These are phyloP conservation scores for Glaucopsyche alexis DNA, from an alignment of 2,888 invertebrate genomes.

Conservation along the genomic window DNA sequence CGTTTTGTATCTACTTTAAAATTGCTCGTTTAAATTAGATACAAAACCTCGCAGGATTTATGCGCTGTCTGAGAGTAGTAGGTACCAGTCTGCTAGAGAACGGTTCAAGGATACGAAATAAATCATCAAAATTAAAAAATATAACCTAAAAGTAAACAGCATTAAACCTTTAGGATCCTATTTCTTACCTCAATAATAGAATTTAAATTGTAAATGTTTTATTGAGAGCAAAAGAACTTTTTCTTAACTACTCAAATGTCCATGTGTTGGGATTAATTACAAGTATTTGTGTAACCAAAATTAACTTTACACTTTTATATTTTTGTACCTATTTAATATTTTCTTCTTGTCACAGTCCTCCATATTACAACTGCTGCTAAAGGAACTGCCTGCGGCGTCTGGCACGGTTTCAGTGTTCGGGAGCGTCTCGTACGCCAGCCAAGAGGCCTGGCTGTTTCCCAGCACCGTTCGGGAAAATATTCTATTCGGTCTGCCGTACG, in stretches of 20 bases:
- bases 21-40: too few relatives aligned
- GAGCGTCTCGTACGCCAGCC: slow-evolving; percentile 86
- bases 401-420: slow-evolving; percentile 84
- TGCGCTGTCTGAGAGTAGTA: too few relatives aligned
- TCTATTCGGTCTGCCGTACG: slow-evolving; percentile 86
- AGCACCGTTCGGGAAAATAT: slow-evolving; percentile 91
- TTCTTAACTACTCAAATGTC: too few relatives aligned
- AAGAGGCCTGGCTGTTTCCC: slow-evolving; percentile 92
- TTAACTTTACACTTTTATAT: not conserved
- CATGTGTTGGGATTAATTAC: not conserved
- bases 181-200: not conserved
- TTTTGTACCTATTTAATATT: not conserved
- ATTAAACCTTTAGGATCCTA: not conserved
- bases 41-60: too few relatives aligned
- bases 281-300: not conserved
- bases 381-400: slow-evolving; percentile 82
- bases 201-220: not conserved
- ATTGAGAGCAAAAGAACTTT: not conserved
- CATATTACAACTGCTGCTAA: slow-evolving; percentile 84
- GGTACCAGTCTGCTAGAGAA: not conserved
- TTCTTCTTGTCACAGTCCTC: slow-evolving; percentile 73
- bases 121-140: too few relatives aligned
- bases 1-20: too few relatives aligned
- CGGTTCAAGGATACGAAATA: too few relatives aligned
- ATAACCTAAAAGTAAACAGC: not conserved